Evolutionary conservation across 2,888 invertebrate species (phyloP), one percentile per base, ranked within the genome.

Genomic region (Cyclophora punctaria): DNA sequence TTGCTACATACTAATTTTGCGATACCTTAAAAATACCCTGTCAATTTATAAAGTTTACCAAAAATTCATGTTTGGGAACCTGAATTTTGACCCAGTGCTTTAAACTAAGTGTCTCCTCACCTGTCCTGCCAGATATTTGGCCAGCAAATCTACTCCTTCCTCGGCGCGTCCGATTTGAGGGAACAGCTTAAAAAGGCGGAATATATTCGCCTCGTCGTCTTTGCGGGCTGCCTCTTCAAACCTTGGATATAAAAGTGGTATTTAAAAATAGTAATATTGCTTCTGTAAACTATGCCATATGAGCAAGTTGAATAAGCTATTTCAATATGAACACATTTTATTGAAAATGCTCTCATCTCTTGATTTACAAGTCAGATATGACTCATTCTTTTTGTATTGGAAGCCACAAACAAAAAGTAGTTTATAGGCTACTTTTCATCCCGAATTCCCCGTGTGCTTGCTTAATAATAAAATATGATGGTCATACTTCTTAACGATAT

Each of bases 121-220:
- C 90, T 96, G 96, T 5, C 91, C 90, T 58, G 96, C 94, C 5
- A 98, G 90, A 77, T 97, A 98, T 45, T 91, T 91, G 37, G 96
- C 95, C 71, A 98, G 97, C 65, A 96, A 93, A 52, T 92, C 92
- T 7, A 99, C 91, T 0, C 99, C 99, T 64, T 96, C 95, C 43
- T 94, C 92, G 55, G 98, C 96, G 82, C 96, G 94, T 20, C 97
- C 97, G 5, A 99, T 89, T 53, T 98, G 89, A 0, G 99, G 99
- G 82, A 98, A 99, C 69, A 99, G 93, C 81, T 98, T 98, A 79
- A 99, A 99, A 75, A 98, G 96, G 50, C 98, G 89, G 75, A 98
- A 98, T 20, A 98, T 95, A 0, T 95, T 95, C 0, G 95, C 94
- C 44, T 96, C 90, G 78, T 99, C 98, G 66, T 96, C 95, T 48